Percentiles rank a stretch among this genome's conserved stretches.
Evolutionary conservation across 53 echinoderm and acorn worm genomes (phyloP).

Genomic region (Holothuria scabra): DNA sequence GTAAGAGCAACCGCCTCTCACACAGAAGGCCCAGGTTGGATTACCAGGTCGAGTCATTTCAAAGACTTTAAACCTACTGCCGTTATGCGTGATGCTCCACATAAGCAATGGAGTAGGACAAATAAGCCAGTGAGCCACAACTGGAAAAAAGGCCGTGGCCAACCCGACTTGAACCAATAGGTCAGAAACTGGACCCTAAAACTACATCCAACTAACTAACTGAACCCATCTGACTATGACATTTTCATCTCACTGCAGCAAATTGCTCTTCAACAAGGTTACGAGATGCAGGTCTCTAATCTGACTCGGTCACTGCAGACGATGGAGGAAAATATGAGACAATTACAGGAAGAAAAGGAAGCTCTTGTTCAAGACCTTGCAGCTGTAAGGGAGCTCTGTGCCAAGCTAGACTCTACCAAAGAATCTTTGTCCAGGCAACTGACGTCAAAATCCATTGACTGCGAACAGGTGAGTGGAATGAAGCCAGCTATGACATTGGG

Average conservation of each 20-base stretch:
- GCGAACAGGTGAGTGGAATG: constrained; percentile 75
- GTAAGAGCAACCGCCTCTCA: no score
- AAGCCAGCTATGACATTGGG: no score
- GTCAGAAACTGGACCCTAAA: no score
- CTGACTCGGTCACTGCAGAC: constrained; percentile 84
- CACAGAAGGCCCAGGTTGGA: no score
- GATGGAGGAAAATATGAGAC: constrained; percentile 80
- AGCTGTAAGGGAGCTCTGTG: constrained; percentile 89
- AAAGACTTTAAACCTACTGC: no score
- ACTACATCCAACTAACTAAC: no score
- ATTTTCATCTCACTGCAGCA: constrained; percentile 59
- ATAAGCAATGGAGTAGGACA: no score
- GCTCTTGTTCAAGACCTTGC: constrained; percentile 85
- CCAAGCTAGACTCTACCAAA: constrained; percentile 91
- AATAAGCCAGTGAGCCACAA: no score
- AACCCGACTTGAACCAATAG: no score
- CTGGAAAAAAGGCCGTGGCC: no score
- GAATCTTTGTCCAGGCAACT: constrained; percentile 91
- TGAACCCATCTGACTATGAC: not conserved
- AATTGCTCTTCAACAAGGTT: constrained; percentile 76
- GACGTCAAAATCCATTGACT: constrained; percentile 82
- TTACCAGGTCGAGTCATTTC: no score
- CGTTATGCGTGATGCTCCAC: no score
- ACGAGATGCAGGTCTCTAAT: constrained; percentile 93
- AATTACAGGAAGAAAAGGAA: constrained; percentile 90